These are phyloP conservation scores for Heliconius himera DNA, from an alignment of 1,140 invertebrate genomes.

Conservation along the genomic window DNA sequence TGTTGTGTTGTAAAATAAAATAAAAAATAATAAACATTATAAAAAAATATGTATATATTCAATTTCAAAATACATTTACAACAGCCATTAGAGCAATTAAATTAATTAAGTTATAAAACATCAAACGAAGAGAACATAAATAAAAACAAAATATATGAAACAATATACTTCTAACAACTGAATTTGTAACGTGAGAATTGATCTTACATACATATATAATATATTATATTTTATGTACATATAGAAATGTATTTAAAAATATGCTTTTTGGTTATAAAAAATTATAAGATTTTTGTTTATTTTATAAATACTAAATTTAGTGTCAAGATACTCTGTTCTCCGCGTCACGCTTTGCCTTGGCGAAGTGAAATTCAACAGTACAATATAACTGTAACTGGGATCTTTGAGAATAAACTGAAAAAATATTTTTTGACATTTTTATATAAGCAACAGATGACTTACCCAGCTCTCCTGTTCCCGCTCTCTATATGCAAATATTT, in stretches of 20 bases:
- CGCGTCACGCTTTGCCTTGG: no score
- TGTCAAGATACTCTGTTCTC: no score
- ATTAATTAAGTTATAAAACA: conserved; percentile 10
- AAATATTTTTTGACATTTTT: no score
- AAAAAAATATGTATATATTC: not conserved
- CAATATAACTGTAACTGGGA: no score
- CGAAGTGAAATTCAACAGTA: no score
- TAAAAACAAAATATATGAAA: not conserved
- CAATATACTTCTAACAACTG: not conserved
- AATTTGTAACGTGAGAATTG: not conserved
- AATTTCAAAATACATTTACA: not conserved
- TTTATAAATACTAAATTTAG: no score
- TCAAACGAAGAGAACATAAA: conserved; percentile 2
- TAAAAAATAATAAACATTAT: not conserved
- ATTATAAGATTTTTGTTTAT: no score
- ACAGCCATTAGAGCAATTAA: not conserved
- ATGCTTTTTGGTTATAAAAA: no score
- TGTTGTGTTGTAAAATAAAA: not conserved
- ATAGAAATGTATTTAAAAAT: not conserved
- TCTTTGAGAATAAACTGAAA: no score
- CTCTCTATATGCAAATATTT: no score
- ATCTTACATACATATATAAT: not conserved
- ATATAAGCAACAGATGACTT: no score
- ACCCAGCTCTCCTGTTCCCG: no score
- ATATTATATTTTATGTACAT: not conserved